Evolutionary conservation across 1,140 invertebrate genomes (phyloP), one percentile per base, ranked within the genome.

Genomic region (Magallana ariakensis): DNA sequence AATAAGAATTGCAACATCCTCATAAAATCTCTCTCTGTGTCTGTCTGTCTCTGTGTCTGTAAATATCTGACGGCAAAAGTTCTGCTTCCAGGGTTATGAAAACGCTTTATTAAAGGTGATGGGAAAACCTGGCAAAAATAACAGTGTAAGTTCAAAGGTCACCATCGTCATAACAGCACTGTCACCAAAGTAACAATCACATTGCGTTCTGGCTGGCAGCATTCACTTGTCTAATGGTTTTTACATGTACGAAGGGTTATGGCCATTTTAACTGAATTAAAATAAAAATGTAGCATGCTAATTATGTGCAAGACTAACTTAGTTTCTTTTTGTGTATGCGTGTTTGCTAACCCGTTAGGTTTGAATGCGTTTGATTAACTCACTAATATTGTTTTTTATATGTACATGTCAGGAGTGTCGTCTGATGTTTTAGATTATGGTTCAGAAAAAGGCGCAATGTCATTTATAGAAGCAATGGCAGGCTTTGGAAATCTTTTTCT

Each of bases 41-140:
- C 80, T 19, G n/a, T 62, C 62, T 66, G 66, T 70, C 62, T n/a
- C n/a, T 46, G 33, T 75, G 66, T 75, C 22, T 75, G 66, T 13
- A 75, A 22, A 26, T 26, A 26, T 75, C 33, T 26, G 10, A 60
- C 19, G 7, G 22, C 55, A 46, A 16, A 46, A 19, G 22, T 84
- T 84, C 58, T 87, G 88, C 94, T 96, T 96, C 55, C 96, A 99
- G 98, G 99, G 99, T 89, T 99, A 94, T 92, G 93, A 94, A 92
- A 94, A 92, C 89, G 93, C 94, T 81, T 91, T 94, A 55, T 93
- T 94, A 93, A 94, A 94, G 92, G 92, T 94, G 88, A 94, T 94
- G 93, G 94, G 93, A 89, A 94, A 94, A 91, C 87, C 91, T 81
- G 91, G 91, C 91, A 94, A 94, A 92, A 92, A 92, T 91, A 93